A percentile compares a stretch with the other conserved stretches of the same genome.
Conservation (phyloP, 2,113 vertebrate species). For the Lepisosteus oculatus region DNA sequence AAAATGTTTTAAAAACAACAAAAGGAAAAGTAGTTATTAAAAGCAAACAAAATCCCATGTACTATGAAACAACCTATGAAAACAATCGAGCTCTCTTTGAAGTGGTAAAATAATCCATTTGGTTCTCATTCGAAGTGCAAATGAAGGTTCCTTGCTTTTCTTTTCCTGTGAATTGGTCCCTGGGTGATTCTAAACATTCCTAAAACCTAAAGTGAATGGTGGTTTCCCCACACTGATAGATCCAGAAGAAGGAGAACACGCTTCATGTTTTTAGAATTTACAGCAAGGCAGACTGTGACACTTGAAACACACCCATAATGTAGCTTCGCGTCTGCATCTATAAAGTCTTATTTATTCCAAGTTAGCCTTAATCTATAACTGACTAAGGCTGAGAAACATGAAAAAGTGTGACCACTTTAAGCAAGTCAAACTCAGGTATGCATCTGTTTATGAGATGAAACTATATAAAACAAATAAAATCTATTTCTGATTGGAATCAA, state of each 20-base stretch:
- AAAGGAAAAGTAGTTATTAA: not conserved
- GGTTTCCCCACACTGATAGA: conserved; percentile 49
- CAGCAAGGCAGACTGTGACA: not conserved
- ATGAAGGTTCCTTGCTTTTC: conserved; percentile 39
- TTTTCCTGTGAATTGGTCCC: conserved; percentile 46
- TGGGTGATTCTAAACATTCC: conserved; percentile 46
- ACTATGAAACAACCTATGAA: conserved; percentile 29
- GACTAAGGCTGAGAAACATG: too few species aligned
- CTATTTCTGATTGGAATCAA: too few species aligned
- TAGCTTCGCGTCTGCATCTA: too few species aligned
- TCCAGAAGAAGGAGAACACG: conserved; percentile 25
- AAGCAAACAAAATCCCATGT: conserved; percentile 1
- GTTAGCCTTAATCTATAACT: too few species aligned
- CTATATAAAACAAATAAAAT: too few species aligned
- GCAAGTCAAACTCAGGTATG: too few species aligned
- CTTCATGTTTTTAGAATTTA: conserved; percentile 37
- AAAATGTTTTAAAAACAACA: conserved; percentile 22
- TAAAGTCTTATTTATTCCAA: too few species aligned
- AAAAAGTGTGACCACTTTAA: too few species aligned
- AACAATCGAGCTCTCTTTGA: conserved; percentile 33
- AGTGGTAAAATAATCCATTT: conserved; percentile 29
- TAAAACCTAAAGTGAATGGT: conserved; percentile 34
- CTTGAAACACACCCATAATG: too few species aligned
- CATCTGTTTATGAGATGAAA: too few species aligned
- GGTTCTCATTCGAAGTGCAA: conserved; percentile 25